A percentile compares a stretch with the other conserved stretches of the same genome.
Conservation (phyloP, 2,888 invertebrate species). For the Deilephila porcellus region DNA sequence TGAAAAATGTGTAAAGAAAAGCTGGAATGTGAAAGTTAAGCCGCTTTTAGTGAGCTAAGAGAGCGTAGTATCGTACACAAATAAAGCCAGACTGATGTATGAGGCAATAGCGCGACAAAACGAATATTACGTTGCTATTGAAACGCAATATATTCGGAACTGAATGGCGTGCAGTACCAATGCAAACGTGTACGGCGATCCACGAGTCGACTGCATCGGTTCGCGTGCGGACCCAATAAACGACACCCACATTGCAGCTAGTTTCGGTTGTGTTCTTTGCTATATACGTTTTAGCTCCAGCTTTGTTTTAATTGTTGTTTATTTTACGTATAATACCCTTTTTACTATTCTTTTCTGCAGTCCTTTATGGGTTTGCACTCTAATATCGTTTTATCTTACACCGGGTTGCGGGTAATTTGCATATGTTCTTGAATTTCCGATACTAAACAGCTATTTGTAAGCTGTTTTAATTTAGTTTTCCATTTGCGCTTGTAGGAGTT, state of each 20-base stretch:
- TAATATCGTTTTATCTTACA: not conserved
- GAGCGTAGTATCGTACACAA: not conserved
- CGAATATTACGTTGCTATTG: constrained; percentile 31
- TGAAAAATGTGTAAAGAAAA: not conserved
- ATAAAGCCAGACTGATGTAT: constrained; percentile 12
- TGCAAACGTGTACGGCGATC: constrained; percentile 31
- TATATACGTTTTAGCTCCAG: constrained; percentile 11
- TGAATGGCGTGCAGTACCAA: constrained; percentile 32
- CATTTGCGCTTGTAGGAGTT: not conserved
- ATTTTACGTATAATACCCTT: not conserved
- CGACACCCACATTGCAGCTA: constrained; percentile 7
- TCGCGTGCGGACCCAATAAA: constrained; percentile 36
- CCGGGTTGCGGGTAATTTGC: not conserved
- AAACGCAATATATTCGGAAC: constrained; percentile 31
- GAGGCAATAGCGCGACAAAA: constrained; percentile 24
- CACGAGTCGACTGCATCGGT: constrained; percentile 31
- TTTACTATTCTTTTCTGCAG: not conserved
- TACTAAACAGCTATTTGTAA: not conserved
- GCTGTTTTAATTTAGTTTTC: not conserved
- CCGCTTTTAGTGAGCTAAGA: constrained; percentile 1
- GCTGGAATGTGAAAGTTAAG: constrained; percentile 4
- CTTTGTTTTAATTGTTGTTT: constrained; percentile 8
- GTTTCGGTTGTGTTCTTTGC: constrained; percentile 14
- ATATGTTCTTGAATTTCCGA: not conserved
- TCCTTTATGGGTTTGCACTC: not conserved